These are phyloP conservation scores for Xiphophorus maculatus DNA, from an alignment of 2,113 vertebrate genomes.

Conservation along the genomic window DNA sequence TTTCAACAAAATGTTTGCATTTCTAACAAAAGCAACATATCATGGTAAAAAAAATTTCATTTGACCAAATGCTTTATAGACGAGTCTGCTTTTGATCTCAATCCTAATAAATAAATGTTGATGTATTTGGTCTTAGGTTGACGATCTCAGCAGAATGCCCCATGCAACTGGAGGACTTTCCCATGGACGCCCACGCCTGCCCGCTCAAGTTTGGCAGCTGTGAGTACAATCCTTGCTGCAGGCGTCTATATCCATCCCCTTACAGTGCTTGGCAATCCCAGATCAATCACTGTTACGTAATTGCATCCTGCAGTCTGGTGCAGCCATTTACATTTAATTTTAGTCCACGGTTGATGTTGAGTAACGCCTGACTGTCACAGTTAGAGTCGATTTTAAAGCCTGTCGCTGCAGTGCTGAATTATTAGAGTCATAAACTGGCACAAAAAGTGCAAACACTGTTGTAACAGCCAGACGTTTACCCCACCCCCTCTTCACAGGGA, in stretches of 20 bases:
- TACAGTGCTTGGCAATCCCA: constrained; percentile 6
- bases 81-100: not conserved
- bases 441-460: not conserved
- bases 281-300: constrained; percentile 6
- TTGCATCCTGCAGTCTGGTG: not conserved
- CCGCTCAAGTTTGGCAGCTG: constrained; percentile 94
- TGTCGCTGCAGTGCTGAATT: not conserved
- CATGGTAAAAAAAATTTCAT: not conserved
- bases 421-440: not conserved
- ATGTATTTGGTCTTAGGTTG: constrained; percentile 77
- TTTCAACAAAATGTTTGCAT: too few species aligned
- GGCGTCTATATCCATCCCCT: constrained; percentile 1
- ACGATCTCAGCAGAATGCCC: constrained; percentile 95
- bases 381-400: not conserved
- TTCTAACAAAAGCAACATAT: too few species aligned
- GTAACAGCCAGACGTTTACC: too few species aligned
- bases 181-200: constrained; percentile 94
- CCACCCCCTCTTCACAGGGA: not conserved
- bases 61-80: not conserved
- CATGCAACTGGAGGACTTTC: constrained; percentile 96
- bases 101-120: not conserved
- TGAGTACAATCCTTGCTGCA: constrained; percentile 75
- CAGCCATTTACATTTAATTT: not conserved
- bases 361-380: constrained; percentile 1
- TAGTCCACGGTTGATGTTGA: constrained; percentile 9